phyloP scores from a whole-genome alignment of 2,888 invertebrate genomes.

The Spicauda simplicius region DNA sequence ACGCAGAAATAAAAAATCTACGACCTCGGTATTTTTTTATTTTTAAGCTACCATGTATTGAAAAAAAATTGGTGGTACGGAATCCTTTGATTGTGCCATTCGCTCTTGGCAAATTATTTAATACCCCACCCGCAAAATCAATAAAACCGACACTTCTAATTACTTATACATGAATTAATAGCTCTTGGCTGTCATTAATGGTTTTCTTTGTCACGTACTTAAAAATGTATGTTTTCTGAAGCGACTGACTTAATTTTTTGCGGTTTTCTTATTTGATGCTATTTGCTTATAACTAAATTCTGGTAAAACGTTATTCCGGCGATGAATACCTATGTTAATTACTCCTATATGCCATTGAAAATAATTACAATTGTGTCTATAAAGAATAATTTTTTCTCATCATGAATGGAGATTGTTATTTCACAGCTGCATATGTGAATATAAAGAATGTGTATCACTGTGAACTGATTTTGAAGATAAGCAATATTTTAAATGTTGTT shows the following conservation, averaged over 20 bases:
- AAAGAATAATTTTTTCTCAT: slow-evolving; percentile 22
- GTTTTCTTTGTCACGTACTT: slow-evolving; percentile 51
- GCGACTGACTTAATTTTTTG: slow-evolving; percentile 48
- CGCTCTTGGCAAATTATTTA: slow-evolving; percentile 33
- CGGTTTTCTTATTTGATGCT: slow-evolving; percentile 43
- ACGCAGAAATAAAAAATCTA: no score
- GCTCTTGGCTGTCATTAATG: slow-evolving; percentile 63
- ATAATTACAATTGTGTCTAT: slow-evolving; percentile 26
- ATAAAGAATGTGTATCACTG: background rate
- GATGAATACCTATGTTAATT: slow-evolving; percentile 21
- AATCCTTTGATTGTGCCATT: no score
- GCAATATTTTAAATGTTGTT: no score
- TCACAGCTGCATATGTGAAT: slow-evolving; percentile 8
- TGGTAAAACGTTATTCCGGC: slow-evolving; percentile 10
- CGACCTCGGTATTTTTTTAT: no score
- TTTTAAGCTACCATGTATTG: no score
- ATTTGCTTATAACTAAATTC: slow-evolving; percentile 17
- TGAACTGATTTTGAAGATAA: no score
- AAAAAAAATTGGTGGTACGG: no score
- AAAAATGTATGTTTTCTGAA: slow-evolving; percentile 57
- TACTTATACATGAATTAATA: slow-evolving; percentile 68
- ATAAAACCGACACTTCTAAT: slow-evolving; percentile 61
- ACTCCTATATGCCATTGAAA: slow-evolving; percentile 24
- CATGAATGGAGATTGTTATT: slow-evolving; percentile 14
- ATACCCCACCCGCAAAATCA: slow-evolving; percentile 58